Evolutionary conservation across 2,797 vertebrate species (phyloP).

Genomic region (Chromis chromis): DNA sequence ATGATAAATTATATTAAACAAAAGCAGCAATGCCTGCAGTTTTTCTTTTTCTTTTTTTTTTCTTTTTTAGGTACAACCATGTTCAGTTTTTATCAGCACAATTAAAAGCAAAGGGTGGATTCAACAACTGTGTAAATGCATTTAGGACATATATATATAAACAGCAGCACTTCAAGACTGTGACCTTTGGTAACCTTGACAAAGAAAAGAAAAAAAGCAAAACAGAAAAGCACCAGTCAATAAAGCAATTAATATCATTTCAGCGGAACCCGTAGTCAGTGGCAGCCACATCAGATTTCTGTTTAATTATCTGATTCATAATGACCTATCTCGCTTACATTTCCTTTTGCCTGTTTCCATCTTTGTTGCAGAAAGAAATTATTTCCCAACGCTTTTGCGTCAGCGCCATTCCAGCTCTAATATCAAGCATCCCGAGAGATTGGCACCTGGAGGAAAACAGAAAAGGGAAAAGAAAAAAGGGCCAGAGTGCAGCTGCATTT

Average conservation of each 20-base stretch:
- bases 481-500: constrained; percentile 81
- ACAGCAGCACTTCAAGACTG: constrained; percentile 44
- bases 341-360: constrained; percentile 69
- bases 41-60: too few relatives aligned
- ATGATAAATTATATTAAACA: background rate
- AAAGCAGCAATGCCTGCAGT: background rate
- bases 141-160: background rate
- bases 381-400: constrained; percentile 62
- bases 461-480: constrained; percentile 60
- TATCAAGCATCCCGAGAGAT: constrained; percentile 81
- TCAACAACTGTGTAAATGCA: constrained; percentile 31
- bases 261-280: constrained; percentile 65
- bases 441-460: constrained; percentile 79
- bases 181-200: constrained; percentile 67
- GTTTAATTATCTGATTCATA: constrained; percentile 80
- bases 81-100: constrained; percentile 21
- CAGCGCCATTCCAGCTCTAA: constrained; percentile 78
- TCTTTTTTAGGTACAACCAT: background rate
- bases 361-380: constrained; percentile 78
- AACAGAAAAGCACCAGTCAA: constrained; percentile 59
- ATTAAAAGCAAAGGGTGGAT: constrained; percentile 59
- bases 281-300: constrained; percentile 65
- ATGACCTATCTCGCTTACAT: constrained; percentile 66
- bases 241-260: constrained; percentile 78
- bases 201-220: constrained; percentile 29